Conservation (phyloP, 2,113 vertebrate species). For the Herpetotheres cachinnans region DNA sequence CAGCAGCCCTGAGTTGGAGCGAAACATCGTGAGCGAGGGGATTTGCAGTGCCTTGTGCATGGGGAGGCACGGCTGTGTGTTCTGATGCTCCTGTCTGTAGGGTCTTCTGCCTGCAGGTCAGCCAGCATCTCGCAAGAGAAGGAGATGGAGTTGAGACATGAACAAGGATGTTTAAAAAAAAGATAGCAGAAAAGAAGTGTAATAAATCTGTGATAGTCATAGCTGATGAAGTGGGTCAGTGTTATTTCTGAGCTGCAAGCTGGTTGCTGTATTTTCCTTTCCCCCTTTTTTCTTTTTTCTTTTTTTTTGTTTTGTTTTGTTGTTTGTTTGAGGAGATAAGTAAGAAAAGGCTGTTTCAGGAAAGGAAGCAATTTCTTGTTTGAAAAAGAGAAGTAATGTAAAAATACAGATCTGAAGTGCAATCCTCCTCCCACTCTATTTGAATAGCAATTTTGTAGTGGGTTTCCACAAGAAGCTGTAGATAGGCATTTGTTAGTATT, state of each 20-base stretch:
- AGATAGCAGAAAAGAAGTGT: fast-evolving
- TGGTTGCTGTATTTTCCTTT: neutral
- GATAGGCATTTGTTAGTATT: neutral
- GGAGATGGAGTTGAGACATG: neutral
- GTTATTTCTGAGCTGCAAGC: neutral
- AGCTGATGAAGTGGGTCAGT: neutral
- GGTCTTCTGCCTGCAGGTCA: neutral
- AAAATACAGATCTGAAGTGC: neutral
- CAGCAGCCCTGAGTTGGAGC: neutral
- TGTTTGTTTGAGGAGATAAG: neutral
- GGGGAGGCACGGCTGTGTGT: neutral
- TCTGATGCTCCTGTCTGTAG: neutral
- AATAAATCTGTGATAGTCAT: neutral
- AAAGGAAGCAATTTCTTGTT: neutral
- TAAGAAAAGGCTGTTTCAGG: neutral
- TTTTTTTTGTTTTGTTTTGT: neutral
- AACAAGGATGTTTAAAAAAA: neutral
- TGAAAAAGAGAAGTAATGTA: neutral
- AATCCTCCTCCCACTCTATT: neutral
- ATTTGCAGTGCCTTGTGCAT: neutral
- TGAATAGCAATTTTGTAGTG: neutral
- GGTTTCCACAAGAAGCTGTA: neutral
- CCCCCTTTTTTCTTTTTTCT: neutral
- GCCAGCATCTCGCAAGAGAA: neutral
- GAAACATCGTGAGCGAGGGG: neutral